Percentiles rank a stretch among this genome's conserved stretches.
These are phyloP conservation scores for Cyanoderma ruficeps DNA, from an alignment of 2,113 vertebrate genomes.

Conservation along the genomic window DNA sequence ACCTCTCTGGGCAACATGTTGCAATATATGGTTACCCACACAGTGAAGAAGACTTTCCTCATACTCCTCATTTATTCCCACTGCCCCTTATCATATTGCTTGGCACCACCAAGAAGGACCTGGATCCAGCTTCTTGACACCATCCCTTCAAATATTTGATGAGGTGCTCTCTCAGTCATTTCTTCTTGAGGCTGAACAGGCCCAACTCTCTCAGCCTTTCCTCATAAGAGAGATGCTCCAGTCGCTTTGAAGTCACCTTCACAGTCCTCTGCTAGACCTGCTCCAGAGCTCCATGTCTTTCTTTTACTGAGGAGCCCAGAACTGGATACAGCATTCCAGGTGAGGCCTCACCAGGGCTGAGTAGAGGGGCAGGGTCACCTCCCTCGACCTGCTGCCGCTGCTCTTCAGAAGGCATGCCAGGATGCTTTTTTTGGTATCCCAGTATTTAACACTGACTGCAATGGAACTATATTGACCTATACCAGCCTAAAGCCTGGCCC, in stretches of 20 bases:
- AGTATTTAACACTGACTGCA: not conserved
- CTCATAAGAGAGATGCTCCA: not conserved
- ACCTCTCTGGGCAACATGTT: not conserved
- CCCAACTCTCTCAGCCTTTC: not conserved
- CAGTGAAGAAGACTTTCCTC: not conserved
- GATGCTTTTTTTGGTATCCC: not conserved
- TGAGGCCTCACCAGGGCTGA: not conserved
- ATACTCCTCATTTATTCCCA: not conserved
- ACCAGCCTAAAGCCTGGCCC: not conserved
- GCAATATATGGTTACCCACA: not conserved
- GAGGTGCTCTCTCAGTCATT: not conserved
- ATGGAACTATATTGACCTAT: not conserved
- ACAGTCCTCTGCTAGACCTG: accelerated
- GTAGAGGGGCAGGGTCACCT: not conserved
- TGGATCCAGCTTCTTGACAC: not conserved
- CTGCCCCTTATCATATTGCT: not conserved
- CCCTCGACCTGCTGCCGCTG: not conserved
- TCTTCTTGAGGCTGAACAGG: not conserved
- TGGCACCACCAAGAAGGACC: not conserved
- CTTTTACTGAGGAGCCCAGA: not conserved
- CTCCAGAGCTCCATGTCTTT: not conserved
- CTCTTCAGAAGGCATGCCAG: not conserved
- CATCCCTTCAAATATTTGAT: not conserved
- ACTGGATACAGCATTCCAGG: not conserved
- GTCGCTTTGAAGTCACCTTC: not conserved